These are phyloP conservation scores for Caenorhabditis imperialis DNA, from an alignment of 2,888 invertebrate species.

Conservation along the genomic window DNA sequence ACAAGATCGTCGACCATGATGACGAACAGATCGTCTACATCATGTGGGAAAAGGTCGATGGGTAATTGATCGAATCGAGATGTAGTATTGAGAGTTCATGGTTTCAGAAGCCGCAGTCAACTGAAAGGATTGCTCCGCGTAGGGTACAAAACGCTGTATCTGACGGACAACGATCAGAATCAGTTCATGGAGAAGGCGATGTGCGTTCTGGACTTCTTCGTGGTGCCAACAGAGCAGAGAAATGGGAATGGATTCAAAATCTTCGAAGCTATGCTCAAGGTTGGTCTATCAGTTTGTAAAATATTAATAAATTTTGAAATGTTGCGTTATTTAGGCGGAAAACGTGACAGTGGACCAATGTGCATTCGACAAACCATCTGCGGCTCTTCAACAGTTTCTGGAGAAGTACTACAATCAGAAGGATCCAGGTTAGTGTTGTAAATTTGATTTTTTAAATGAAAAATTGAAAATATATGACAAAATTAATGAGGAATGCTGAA, in stretches of 20 bases:
- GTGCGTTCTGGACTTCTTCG: conserved; percentile 94
- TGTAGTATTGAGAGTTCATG: too few relatives aligned
- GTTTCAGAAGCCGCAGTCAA: conserved; percentile 58
- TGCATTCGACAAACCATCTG: conserved; percentile 93
- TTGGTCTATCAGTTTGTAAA: conserved; percentile 80
- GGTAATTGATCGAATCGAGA: conserved; percentile 5
- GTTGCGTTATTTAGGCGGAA: conserved; percentile 58
- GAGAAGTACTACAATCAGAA: conserved; percentile 86
- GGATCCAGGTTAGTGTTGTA: conserved; percentile 78
- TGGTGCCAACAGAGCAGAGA: conserved; percentile 88
- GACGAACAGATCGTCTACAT: conserved; percentile 74
- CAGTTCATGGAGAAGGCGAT: conserved; percentile 82
- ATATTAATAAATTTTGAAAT: background rate
- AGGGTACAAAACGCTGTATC: conserved; percentile 89
- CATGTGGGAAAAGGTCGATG: conserved; percentile 68
- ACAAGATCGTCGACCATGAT: conserved; percentile 72
- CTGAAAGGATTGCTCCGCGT: conserved; percentile 89
- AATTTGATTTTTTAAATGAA: background rate
- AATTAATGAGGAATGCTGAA: background rate
- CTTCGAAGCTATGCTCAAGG: conserved; percentile 90
- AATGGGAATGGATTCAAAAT: conserved; percentile 88
- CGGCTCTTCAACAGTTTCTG: conserved; percentile 89
- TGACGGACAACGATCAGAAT: conserved; percentile 62
- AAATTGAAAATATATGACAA: too few relatives aligned
- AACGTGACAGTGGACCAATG: conserved; percentile 79